Evolutionary conservation across 2,888 invertebrate species (phyloP), one percentile per base, ranked within the genome.

Genomic region (Ctena decussata): DNA sequence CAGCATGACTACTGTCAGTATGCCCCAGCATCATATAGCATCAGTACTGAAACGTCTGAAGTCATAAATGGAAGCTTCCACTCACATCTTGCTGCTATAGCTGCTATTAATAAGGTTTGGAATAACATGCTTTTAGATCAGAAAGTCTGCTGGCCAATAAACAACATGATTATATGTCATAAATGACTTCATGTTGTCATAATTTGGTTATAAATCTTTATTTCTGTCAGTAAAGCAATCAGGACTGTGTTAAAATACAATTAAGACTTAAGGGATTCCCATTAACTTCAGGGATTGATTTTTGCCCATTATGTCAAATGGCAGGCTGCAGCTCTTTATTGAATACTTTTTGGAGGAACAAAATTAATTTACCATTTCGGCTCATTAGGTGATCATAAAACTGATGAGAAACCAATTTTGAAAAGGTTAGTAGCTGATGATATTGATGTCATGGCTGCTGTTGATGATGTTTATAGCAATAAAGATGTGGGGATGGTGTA

Each of bases 231-330:
- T 60, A 60, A 60, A 32, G 74, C 49, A 49, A 74, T 74, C 74
- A 74, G 49, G 49, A 41, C 53, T 74, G 74, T 74, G 74, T 74
- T 49, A 74, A 53, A 74, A 74, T 46, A 74, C 74, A 74, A 74
- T 74, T 74, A 74, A 60, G 27, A 60, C 60, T 60, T 60, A 60
- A 60, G 60, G 60, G 60, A 30, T 24, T 6, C 30, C 30, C 60
- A 60, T 60, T 60, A 60, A 24, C 60, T 30, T 30, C 3, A 3
- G 8, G 18, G 60, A 60, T 60, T 60, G 60, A 60, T 60, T 60
- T 60, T 60, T 60, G 1, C 60, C 60, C 30, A 27, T 30, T 60
- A 60, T 60, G 60, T 53, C 53, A 53, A 53, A 53, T 53, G 53
- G 53, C 53, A 53, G 53, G 12, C 18, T 53, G 15, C 53, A 53